Evolutionary conservation across 2,113 vertebrate genomes (phyloP).

Genomic region (Chloebia gouldiae): DNA sequence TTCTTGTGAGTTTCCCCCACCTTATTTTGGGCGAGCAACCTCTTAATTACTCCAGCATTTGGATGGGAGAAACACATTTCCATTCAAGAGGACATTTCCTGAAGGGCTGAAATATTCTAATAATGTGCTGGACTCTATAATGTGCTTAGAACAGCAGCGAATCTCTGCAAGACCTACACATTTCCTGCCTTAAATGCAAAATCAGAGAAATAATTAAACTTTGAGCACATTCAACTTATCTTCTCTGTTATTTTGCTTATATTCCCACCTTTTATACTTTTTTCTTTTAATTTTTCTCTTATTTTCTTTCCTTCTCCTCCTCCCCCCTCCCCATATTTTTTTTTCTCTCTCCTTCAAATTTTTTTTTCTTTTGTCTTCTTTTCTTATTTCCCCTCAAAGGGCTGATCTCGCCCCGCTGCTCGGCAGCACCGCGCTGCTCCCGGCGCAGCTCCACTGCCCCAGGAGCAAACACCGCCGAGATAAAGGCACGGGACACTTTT

Average conservation of each 20-base stretch:
- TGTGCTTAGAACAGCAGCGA: background rate
- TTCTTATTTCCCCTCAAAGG: background rate
- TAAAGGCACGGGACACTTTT: background rate
- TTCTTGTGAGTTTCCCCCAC: background rate
- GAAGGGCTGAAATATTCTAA: constrained; percentile 39
- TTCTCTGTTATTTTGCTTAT: background rate
- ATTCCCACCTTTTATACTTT: background rate
- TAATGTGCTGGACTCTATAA: background rate
- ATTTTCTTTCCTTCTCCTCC: background rate
- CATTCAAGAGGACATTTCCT: constrained; percentile 57
- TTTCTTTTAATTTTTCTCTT: background rate
- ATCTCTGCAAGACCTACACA: background rate
- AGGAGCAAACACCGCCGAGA: background rate
- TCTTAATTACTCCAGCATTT: constrained; percentile 56
- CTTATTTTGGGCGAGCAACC: constrained; percentile 21
- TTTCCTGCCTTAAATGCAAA: constrained; percentile 42
- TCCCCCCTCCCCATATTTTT: background rate
- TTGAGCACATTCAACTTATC: background rate
- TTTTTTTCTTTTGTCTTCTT: background rate
- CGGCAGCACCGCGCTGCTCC: background rate
- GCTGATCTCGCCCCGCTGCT: background rate
- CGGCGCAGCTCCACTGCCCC: background rate
- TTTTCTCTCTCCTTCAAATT: background rate
- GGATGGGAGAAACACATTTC: constrained; percentile 25
- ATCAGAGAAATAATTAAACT: constrained; percentile 8